Base-by-base conservation (phyloP, 2,888 invertebrate genomes). In the Archaeoteleia sp. region DNA sequence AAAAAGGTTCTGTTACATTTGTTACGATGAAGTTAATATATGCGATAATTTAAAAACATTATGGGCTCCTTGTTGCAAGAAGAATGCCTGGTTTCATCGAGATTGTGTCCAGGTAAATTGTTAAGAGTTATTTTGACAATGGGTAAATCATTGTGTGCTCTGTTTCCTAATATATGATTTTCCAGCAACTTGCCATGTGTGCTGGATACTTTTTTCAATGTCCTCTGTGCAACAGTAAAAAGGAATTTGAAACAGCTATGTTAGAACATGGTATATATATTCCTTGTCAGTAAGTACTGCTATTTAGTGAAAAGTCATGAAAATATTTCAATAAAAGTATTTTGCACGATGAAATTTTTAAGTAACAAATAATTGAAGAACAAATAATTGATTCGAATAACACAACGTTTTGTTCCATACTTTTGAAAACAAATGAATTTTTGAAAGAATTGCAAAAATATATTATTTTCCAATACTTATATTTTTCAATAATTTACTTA, bases 151-250 rank as follows among this genome's bases (percentile, higher is more conserved):
- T 14, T 51, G 35, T 3, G n/a, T 5, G 7, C 23, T 23, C 23
- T 5, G 15, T 46, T 51, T 9, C 40, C n/a, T n/a, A n/a, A n/a
- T n/a, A n/a, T n/a, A n/a, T n/a, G n/a, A n/a, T n/a, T n/a, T n/a
- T 88, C 14, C 86, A 93, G 91, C 87, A 88, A 51, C 89, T 93
- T 85, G 93, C 95, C 0, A 80, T 90, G 3, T 91, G 89, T 72
- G 91, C 94, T 0, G 95, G 95, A 0, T 93, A 95, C 74, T 94
- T 92, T 80, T 90, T 95, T 71, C 95, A 93, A 77, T 95, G 95
- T 80, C 95, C 95, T 0, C 85, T 94, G 0, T 95, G 93, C 76
- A 95, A 94, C 74, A 90, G 93, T 78, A 89, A 89, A 42, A 87
- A 89, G 0, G 80, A 82, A 1, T 94, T 94, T 84, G 88, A 89